Base-by-base conservation (phyloP, 2,797 vertebrate species). In the Amblyopsis hoosieri region DNA sequence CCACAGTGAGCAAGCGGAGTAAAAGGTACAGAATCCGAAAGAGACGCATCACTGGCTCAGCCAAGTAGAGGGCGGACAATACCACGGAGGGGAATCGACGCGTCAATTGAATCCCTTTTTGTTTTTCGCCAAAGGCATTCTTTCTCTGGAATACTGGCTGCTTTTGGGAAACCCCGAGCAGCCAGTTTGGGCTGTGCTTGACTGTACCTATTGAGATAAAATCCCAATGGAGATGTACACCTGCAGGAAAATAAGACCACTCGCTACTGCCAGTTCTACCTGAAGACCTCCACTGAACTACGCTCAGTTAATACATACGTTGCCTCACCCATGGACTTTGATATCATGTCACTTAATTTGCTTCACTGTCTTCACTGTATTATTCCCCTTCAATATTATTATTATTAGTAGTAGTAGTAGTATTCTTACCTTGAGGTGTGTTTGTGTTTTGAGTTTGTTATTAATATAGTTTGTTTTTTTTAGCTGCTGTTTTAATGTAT, bases 401-500 rank as follows among this genome's bases (percentile, higher is more conserved):
- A 57, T 9, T 42, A 42, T 42, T 42, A 29, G 3, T 4, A 29
- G 23, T 29, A 29, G 23, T 29, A 29, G 23, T 29, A 29, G 3
- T 29, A 72, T 84, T 79, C 79, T 86, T 79, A 74, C 79, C 77
- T 66, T 45, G 62, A 74, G 83, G 31, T 50, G 8, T 85, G 71
- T 84, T 29, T 29, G 45, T 48, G 45, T 80, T 82, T 82, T 77
- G 61, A 71, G 60, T 85, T 87, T 45, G 69, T 65, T 85, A 81
- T 85, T 75, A 23, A 84, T 79, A 81, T 59, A 37, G 19, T 37
- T 8, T 84, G 80, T 83, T 82, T 72, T 86, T 87, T 85, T 89
- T 86, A 89, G 79, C 76, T 33, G 45, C 64, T 80, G 72, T 71
- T 85, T 85, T 91, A 90, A 91, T 85, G 90, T 90, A 90, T 92